Percentiles rank a stretch among this genome's conserved stretches.
These are phyloP conservation scores for Holacanthus passer DNA, from an alignment of 2,113 vertebrate species.

Conservation along the genomic window DNA sequence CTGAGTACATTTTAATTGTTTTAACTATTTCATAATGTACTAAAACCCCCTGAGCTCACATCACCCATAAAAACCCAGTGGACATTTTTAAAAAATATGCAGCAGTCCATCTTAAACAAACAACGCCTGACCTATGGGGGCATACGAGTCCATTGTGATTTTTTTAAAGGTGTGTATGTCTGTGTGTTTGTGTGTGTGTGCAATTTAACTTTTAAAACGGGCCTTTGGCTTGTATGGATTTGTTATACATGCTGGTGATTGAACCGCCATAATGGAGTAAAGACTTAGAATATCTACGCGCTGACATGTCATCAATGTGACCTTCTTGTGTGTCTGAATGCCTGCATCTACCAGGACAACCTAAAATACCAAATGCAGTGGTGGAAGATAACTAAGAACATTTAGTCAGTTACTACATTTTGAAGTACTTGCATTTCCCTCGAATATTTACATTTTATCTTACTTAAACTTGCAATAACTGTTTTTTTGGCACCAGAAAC, in stretches of 20 bases:
- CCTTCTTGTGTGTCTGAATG: neutral
- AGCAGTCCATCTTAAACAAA: constrained; percentile 23
- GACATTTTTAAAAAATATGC: neutral
- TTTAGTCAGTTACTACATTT: neutral
- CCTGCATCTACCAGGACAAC: neutral
- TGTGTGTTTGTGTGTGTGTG: constrained; percentile 33
- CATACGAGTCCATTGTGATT: neutral
- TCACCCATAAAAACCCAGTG: constrained; percentile 24
- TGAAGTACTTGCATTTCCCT: neutral
- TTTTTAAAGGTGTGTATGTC: neutral
- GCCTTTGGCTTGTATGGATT: neutral
- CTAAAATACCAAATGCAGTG: neutral
- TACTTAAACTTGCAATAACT: neutral
- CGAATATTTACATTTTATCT: neutral
- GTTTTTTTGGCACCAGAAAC: neutral
- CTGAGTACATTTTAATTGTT: constrained; percentile 59
- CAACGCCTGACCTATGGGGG: constrained; percentile 13
- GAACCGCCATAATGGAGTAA: too few species aligned
- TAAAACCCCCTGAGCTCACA: constrained; percentile 30
- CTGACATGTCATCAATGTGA: neutral
- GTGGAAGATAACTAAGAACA: neutral
- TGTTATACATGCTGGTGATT: neutral
- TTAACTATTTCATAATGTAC: constrained; percentile 63
- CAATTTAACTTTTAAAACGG: neutral
- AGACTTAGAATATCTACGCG: too few species aligned